Evolutionary conservation across 2,888 invertebrate genomes (phyloP).

Genomic region (Cephus spinipes): DNA sequence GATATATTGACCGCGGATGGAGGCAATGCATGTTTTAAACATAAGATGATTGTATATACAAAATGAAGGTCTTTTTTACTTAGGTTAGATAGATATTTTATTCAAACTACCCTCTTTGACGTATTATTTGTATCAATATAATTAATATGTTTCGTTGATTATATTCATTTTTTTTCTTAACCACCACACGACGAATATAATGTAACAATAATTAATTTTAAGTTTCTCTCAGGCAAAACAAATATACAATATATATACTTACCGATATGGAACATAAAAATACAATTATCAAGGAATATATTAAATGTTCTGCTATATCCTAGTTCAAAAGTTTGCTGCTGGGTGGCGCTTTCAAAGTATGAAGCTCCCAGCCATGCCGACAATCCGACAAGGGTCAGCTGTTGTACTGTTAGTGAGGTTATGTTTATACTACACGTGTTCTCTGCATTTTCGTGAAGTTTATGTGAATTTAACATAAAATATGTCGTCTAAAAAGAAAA

Average conservation of each 20-base stretch:
- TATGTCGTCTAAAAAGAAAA: conserved; percentile 55
- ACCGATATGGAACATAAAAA: no score
- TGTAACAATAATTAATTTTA: neutral
- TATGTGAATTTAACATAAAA: conserved; percentile 4
- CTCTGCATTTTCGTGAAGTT: neutral
- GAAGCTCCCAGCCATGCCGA: neutral
- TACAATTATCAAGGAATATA: no score
- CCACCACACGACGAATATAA: no score
- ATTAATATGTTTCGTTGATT: no score
- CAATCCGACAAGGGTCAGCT: conserved; percentile 7
- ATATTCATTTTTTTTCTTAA: no score
- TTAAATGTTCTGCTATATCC: neutral
- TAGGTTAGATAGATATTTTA: neutral
- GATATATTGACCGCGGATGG: neutral
- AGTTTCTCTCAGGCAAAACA: neutral
- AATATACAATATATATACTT: no score
- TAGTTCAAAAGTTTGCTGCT: neutral
- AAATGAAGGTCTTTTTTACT: conserved; percentile 28
- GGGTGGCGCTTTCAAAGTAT: conserved; percentile 11
- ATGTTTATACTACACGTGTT: conserved; percentile 27
- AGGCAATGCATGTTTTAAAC: no score
- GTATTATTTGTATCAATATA: no score
- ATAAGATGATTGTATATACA: conserved; percentile 35
- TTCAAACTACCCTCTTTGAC: no score
- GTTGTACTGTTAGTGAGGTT: conserved; percentile 3